phyloP scores from a whole-genome alignment of 2,888 invertebrate genomes.

The Anarsia innoxiella region DNA sequence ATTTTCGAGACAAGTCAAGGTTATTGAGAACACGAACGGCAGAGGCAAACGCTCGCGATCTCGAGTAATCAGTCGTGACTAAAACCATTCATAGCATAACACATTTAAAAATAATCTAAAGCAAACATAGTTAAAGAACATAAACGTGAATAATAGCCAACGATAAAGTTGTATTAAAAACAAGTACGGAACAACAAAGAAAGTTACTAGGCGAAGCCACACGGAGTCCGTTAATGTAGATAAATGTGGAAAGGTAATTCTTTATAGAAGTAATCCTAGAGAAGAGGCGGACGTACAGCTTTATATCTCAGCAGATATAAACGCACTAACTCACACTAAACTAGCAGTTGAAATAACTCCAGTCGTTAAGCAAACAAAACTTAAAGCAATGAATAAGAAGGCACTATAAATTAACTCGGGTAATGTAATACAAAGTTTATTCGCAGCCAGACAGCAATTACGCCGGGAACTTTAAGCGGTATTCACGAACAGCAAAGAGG shows the following conservation, averaged over 20 bases:
- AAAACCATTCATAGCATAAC: constrained; percentile 24
- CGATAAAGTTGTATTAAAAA: constrained; percentile 22
- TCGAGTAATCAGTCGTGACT: constrained; percentile 31
- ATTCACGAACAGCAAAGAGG: constrained; percentile 65
- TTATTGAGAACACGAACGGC: constrained; percentile 30
- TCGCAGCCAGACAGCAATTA: constrained; percentile 71
- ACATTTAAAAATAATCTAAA: constrained; percentile 9
- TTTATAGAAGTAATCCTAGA: constrained; percentile 14
- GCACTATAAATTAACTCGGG: constrained; percentile 67
- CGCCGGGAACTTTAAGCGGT: constrained; percentile 64
- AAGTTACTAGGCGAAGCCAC: constrained; percentile 7
- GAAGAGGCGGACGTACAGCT: constrained; percentile 7
- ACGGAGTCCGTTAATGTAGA: constrained; percentile 20
- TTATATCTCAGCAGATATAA: constrained; percentile 8
- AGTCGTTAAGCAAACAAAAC: constrained; percentile 32
- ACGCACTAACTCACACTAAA: constrained; percentile 10
- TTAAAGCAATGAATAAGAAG: constrained; percentile 63
- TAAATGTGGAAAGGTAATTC: constrained; percentile 20
- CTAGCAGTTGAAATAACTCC: constrained; percentile 34
- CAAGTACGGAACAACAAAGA: constrained; percentile 5
- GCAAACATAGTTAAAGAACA: neutral
- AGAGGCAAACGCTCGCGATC: constrained; percentile 23
- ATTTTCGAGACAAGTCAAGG: constrained; percentile 37
- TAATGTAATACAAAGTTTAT: constrained; percentile 73
- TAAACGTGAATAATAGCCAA: constrained; percentile 3